Percentiles rank a stretch among this genome's conserved stretches.
Conservation (phyloP, 2,113 vertebrate species). For the Barnardius zonarius region DNA sequence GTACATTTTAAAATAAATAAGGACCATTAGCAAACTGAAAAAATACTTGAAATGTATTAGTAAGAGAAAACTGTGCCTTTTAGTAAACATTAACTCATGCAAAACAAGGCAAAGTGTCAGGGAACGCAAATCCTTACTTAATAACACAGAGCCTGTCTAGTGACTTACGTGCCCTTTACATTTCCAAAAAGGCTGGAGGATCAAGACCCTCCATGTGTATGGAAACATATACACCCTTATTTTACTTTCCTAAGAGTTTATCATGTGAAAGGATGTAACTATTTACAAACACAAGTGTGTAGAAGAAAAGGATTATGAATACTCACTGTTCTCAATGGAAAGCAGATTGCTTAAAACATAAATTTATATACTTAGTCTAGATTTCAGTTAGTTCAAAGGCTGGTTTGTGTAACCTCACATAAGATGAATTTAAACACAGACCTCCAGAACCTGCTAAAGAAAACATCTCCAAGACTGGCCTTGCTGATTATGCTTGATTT, state of each 20-base stretch:
- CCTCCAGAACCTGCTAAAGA: not conserved
- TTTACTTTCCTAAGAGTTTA: not conserved
- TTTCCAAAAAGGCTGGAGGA: not conserved
- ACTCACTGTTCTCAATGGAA: not conserved
- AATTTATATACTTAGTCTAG: not conserved
- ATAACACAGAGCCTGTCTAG: not conserved
- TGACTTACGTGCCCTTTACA: not conserved
- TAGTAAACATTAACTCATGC: not conserved
- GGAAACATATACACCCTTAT: not conserved
- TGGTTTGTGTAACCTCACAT: not conserved
- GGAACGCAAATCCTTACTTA: not conserved
- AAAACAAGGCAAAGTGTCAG: not conserved
- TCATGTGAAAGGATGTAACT: not conserved
- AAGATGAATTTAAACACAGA: not conserved
- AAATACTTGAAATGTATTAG: not conserved
- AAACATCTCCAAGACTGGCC: not conserved
- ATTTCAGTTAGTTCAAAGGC: not conserved
- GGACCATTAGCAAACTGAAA: not conserved
- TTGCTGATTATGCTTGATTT: not conserved
- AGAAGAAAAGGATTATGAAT: not conserved
- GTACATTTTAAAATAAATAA: not conserved
- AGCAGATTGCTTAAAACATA: not conserved
- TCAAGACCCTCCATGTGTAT: rapidly evolving
- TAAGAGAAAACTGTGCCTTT: not conserved
- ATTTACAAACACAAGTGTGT: not conserved